Conservation (phyloP, 1,140 invertebrate species). For the Diachasma alloeum region DNA sequence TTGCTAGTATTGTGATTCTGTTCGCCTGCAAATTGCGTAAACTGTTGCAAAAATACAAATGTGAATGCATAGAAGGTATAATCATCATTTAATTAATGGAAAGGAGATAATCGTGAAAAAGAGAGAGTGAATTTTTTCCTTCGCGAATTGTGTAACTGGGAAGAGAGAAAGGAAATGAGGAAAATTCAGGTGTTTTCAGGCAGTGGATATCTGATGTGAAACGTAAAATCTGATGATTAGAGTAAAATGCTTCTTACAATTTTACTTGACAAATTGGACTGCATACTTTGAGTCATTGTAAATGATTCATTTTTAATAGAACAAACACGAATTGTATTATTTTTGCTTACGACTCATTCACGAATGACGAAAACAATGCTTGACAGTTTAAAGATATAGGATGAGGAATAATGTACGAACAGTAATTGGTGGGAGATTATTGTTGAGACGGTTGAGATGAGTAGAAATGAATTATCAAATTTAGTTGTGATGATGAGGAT, state of each 20-base stretch:
- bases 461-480: slow-evolving; percentile 12
- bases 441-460: neutral
- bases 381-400: neutral
- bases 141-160: neutral
- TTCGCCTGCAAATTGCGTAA: slow-evolving; percentile 8
- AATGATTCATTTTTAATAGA: neutral
- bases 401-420: neutral
- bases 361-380: neutral
- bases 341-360: neutral
- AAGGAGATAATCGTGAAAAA: neutral
- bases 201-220: too few relatives aligned
- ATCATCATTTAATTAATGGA: neutral
- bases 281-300: too few relatives aligned
- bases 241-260: neutral
- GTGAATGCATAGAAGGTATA: neutral
- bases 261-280: neutral
- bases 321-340: neutral
- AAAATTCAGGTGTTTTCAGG: neutral
- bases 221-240: neutral
- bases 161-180: neutral
- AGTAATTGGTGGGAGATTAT: neutral
- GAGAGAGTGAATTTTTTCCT: slow-evolving; percentile 1
- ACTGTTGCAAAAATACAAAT: neutral
- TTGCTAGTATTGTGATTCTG: slow-evolving; percentile 18
- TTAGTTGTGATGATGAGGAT: neutral